These are phyloP conservation scores for Agelaius tricolor DNA, from an alignment of 2,113 vertebrate genomes.

Conservation along the genomic window DNA sequence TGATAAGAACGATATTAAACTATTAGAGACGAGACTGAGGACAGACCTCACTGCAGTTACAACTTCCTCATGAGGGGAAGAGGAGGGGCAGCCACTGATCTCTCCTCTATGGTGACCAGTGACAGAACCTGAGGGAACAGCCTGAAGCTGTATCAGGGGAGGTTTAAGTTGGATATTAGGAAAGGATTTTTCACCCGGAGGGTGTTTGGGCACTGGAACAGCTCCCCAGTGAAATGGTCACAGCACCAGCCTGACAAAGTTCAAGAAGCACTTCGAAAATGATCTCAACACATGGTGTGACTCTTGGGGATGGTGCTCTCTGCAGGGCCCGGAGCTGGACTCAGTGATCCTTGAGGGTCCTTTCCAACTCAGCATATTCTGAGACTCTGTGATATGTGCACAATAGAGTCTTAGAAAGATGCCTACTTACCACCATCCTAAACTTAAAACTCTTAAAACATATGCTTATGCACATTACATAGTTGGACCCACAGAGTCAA, in stretches of 20 bases:
- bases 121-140: neutral
- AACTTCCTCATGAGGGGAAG: neutral
- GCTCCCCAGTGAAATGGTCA: neutral
- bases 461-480: neutral
- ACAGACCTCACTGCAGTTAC: neutral
- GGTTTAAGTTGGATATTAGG: neutral
- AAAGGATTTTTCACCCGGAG: neutral
- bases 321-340: neutral
- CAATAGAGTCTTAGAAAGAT: neutral
- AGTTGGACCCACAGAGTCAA: neutral
- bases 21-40: neutral
- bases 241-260: neutral
- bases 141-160: neutral
- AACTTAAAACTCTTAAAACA: neutral
- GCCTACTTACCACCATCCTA: neutral
- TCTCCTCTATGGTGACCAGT: neutral
- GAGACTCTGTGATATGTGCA: neutral
- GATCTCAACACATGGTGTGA: neutral
- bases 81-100: neutral
- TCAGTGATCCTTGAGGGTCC: rapidly evolving
- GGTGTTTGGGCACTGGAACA: neutral
- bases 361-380: neutral
- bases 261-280: neutral
- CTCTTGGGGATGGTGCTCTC: neutral
- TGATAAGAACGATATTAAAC: neutral